Evolutionary conservation across 2,797 vertebrate genomes (phyloP).

Genomic region (Mus minutoides): DNA sequence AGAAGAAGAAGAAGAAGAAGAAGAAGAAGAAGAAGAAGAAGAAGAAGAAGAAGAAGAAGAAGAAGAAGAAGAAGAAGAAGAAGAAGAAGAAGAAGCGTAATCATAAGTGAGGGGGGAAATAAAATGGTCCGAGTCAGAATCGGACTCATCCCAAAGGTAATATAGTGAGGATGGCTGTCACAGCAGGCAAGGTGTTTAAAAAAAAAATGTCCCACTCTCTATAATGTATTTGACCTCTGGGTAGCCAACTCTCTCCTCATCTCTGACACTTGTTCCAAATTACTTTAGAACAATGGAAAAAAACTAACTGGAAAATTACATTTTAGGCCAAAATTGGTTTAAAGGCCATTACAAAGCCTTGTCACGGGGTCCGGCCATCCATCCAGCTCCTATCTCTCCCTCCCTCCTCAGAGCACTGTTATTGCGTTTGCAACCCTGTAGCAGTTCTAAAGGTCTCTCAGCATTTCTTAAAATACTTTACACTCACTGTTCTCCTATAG

Average conservation of each 20-base stretch:
- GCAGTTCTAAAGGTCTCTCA: neutral
- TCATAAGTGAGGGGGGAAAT: neutral
- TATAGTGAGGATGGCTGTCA: neutral
- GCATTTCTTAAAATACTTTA: neutral
- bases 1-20: too few relatives aligned
- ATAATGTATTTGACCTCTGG: neutral
- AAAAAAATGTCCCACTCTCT: neutral
- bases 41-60: too few relatives aligned
- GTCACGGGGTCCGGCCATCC: neutral
- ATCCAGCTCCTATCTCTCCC: neutral
- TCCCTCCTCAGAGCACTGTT: neutral
- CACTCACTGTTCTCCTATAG: neutral
- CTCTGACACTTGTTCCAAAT: neutral
- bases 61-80: too few relatives aligned
- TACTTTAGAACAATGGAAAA: slow-evolving; percentile 15
- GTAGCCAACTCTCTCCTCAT: neutral
- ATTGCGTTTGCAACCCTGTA: neutral
- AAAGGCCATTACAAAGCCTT: neutral
- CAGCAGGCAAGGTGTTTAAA: neutral
- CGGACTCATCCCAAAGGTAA: neutral
- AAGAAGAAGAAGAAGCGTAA: neutral
- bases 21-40: too few relatives aligned
- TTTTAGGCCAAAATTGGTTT: neutral
- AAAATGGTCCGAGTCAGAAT: slow-evolving; percentile 30
- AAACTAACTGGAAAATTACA: neutral